phyloP scores from a whole-genome alignment of 2,888 invertebrate genomes.

The Volucella inanis region DNA sequence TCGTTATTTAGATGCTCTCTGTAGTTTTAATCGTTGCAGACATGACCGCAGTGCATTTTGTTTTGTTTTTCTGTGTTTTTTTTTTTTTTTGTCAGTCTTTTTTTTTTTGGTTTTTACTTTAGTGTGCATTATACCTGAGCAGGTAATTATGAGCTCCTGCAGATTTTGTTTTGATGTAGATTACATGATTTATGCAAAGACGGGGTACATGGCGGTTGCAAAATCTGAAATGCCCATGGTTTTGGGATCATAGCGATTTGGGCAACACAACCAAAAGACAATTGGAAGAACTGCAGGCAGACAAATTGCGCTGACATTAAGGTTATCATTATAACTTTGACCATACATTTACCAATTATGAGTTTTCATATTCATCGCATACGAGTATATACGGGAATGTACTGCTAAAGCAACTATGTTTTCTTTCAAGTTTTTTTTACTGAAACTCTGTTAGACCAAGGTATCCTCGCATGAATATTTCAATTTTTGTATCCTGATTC shows the following conservation, averaged over 20 bases:
- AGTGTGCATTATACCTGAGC: constrained; percentile 76
- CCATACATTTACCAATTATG: too few species aligned
- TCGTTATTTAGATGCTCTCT: constrained; percentile 46
- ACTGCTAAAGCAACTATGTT: too few species aligned
- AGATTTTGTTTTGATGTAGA: constrained; percentile 83
- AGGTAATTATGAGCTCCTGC: constrained; percentile 83
- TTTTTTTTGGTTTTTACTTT: constrained; percentile 50
- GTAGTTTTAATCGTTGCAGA: constrained; percentile 67
- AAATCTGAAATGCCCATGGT: constrained; percentile 24
- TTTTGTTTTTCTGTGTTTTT: constrained; percentile 18
- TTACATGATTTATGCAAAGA: constrained; percentile 83
- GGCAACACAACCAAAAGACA: constrained; percentile 6
- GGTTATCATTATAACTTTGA: too few species aligned
- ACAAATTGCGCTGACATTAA: constrained; percentile 6
- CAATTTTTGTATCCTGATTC: too few species aligned
- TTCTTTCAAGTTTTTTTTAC: too few species aligned
- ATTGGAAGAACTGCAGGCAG: not conserved
- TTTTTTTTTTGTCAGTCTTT: not conserved
- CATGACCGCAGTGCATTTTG: constrained; percentile 53
- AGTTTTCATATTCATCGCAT: too few species aligned
- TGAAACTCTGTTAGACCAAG: too few species aligned
- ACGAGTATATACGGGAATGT: too few species aligned
- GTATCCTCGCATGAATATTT: too few species aligned
- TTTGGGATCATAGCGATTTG: constrained; percentile 44
- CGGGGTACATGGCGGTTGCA: constrained; percentile 50